Percentiles rank a stretch among this genome's conserved stretches.
Evolutionary conservation across 2,797 vertebrate species (phyloP).

Genomic region (Cheirogaleus major): DNA sequence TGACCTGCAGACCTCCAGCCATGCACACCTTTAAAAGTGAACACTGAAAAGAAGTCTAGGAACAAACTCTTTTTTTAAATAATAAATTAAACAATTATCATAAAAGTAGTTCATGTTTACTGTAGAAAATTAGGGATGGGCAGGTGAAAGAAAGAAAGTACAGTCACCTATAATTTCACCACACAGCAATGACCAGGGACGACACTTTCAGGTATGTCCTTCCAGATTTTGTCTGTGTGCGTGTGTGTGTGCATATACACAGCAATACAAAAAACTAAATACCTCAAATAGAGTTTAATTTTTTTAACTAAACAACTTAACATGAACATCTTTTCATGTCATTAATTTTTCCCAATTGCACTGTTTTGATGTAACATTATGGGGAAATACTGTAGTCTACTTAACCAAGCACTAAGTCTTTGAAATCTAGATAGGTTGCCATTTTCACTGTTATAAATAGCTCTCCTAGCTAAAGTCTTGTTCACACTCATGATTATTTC

Average conservation of each 20-base stretch:
- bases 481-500: background rate
- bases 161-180: background rate
- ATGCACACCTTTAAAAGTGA: background rate
- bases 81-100: background rate
- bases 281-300: background rate
- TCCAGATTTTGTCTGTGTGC: background rate
- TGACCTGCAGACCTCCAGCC: background rate
- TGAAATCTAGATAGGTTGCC: background rate
- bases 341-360: background rate
- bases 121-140: background rate
- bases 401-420: background rate
- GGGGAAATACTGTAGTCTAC: background rate
- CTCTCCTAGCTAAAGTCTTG: background rate
- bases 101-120: background rate
- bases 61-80: background rate
- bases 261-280: background rate
- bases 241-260: accelerated
- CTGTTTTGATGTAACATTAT: background rate
- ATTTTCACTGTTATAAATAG: background rate
- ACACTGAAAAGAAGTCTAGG: background rate
- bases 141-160: background rate
- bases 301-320: background rate
- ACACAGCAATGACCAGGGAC: background rate
- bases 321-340: background rate
- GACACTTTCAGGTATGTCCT: background rate